These are phyloP conservation scores for Porites cylindrica DNA, from an alignment of 92 coral and sea anemone species.

Conservation along the genomic window DNA sequence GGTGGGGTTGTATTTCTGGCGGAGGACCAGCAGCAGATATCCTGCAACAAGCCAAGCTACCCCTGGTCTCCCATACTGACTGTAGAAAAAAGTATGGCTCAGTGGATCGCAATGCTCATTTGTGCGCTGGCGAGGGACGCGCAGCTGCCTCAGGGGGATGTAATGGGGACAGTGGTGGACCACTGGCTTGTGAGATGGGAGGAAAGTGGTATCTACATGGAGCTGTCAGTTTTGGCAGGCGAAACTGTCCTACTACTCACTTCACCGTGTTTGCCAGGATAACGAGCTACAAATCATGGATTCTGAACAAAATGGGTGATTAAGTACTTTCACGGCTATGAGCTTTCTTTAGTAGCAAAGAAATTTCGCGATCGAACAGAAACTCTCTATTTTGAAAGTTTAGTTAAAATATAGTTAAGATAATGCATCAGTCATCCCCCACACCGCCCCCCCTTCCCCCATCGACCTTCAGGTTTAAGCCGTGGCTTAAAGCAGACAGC, in stretches of 20 bases:
- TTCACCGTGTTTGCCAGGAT: constrained; percentile 64
- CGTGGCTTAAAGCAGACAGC: too few species aligned
- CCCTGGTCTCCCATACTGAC: constrained; percentile 64
- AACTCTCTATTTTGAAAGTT: too few species aligned
- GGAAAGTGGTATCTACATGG: constrained; percentile 73
- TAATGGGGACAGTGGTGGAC: constrained; percentile 79
- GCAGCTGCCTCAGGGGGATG: constrained; percentile 59
- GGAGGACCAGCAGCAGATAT: constrained; percentile 60
- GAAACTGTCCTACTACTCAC: constrained; percentile 57
- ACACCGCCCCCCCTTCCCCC: too few species aligned
- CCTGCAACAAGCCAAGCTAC: constrained; percentile 78
- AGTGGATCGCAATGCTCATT: constrained; percentile 54
- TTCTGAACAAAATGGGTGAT: constrained; percentile 41
- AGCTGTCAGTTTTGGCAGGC: constrained; percentile 64
- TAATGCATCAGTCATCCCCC: too few species aligned
- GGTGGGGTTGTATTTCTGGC: constrained; percentile 77
- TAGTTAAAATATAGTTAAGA: too few species aligned
- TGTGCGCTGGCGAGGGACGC: constrained; percentile 65
- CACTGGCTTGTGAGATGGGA: constrained; percentile 66
- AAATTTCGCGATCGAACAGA: too few species aligned
- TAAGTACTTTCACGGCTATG: background rate
- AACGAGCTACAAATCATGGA: constrained; percentile 56
- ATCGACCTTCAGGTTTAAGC: too few species aligned
- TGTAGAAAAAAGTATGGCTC: constrained; percentile 55
- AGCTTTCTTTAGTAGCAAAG: too few species aligned